Base-by-base conservation (phyloP, 2,797 vertebrate species). In the Fistularia commersonii region DNA sequence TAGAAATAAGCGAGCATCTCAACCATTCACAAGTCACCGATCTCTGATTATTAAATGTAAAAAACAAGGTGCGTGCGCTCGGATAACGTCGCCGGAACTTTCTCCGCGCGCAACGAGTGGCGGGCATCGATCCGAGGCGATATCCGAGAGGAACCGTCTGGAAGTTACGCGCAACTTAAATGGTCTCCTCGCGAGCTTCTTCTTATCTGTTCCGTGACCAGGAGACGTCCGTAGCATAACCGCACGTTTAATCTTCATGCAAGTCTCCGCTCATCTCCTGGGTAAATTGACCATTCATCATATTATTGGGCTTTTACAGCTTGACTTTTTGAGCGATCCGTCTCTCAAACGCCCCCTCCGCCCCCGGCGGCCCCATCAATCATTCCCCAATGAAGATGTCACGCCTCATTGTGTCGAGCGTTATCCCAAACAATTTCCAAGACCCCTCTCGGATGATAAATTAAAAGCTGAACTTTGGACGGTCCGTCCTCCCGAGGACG, bases 331-430 rank as follows among this genome's bases (percentile, higher is more conserved):
- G 85, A 87, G 74, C 34, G 83, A 87, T 84, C 83, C 51, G 78
- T 85, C 83, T 84, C 72, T 83, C 76, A 81, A 77, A 80, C 69
- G 52, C 76, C 68, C 54, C 54, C 70, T 45, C 76, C 53, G 61
- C 32, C 67, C 45, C 67, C 45, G 74, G 66, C 84, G 73, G 75
- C 47, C 76, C 64, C 45, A 88, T 87, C 82, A 78, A 83, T 87
- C 84, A 85, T 80, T 72, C 81, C 77, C 85, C 85, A 76, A 83
- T 86, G 80, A 82, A 83, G 80, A 87, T 80, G 85, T 87, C 83
- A 83, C 71, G 65, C 74, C 77, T 80, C 81, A 75, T 80, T 82
- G 83, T 84, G 84, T 57, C 57, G 57, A 66, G 55, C 31, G 79
- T 72, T 71, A 74, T 51, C 70, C 76, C 50, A 70, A 79, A 77